phyloP scores from a whole-genome alignment of 2,797 vertebrate species.

The Mionectes olivaceus region DNA sequence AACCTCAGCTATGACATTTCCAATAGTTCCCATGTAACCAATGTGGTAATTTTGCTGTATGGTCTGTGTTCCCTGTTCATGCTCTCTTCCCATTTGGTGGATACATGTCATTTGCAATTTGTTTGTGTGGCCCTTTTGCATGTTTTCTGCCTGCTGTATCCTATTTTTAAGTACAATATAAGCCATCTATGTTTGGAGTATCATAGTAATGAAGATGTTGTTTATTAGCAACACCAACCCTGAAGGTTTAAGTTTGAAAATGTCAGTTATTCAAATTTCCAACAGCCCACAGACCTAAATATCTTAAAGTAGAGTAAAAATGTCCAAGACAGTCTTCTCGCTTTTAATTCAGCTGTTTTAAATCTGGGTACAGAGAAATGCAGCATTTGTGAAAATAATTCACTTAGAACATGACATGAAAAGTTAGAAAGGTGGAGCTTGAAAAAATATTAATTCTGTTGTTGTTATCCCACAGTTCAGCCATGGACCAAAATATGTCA shows the following conservation, averaged over 20 bases:
- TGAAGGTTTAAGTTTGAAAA: not conserved
- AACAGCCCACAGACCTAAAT: not conserved
- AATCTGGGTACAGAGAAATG: not conserved
- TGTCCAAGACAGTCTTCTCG: not conserved
- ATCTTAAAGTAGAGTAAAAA: not conserved
- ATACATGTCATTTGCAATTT: not conserved
- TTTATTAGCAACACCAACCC: not conserved
- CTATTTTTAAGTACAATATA: not conserved
- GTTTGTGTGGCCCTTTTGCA: not conserved
- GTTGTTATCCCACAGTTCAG: not conserved
- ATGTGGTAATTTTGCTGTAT: not conserved
- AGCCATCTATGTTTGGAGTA: not conserved
- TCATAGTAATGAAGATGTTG: not conserved
- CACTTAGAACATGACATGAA: not conserved
- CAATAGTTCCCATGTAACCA: not conserved
- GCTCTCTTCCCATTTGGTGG: not conserved
- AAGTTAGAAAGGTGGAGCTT: not conserved
- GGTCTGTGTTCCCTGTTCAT: not conserved
- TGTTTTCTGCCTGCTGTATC: not conserved
- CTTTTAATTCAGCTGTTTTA: conserved; percentile 5
- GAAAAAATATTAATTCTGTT: not conserved
- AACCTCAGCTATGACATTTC: not conserved
- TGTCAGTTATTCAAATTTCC: not conserved
- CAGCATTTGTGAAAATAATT: not conserved
- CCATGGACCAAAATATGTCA: not conserved